A percentile compares a stretch with the other conserved stretches of the same genome.
Conservation (phyloP, 2,888 invertebrate species). For the Lasioglossum morio region DNA sequence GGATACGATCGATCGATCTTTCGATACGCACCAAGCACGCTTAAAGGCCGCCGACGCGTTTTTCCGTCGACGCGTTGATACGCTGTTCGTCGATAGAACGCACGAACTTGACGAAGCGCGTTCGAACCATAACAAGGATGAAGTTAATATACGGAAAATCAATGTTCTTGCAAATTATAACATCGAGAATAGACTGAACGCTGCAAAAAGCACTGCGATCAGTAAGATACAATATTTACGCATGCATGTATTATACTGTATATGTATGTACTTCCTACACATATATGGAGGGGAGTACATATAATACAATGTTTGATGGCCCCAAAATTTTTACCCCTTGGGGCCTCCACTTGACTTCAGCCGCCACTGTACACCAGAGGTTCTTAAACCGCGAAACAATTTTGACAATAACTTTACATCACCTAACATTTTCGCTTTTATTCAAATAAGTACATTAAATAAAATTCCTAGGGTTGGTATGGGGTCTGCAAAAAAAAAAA, state of each 20-base stretch:
- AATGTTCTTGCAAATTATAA: conserved; percentile 57
- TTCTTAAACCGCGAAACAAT: no score
- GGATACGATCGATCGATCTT: conserved; percentile 82
- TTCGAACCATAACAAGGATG: conserved; percentile 54
- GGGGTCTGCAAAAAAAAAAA: no score
- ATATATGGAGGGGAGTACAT: no score
- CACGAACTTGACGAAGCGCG: conserved; percentile 57
- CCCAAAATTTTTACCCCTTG: no score
- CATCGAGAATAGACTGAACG: conserved; percentile 53
- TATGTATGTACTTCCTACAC: no score
- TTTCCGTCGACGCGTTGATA: conserved; percentile 64
- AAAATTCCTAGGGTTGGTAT: no score
- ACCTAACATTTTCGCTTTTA: no score
- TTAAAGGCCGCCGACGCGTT: conserved; percentile 62
- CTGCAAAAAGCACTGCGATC: conserved; percentile 62
- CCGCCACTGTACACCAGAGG: no score
- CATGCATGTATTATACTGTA: not conserved
- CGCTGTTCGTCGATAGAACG: conserved; percentile 47
- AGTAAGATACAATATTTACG: conserved; percentile 56
- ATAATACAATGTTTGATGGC: no score
- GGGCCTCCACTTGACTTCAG: no score
- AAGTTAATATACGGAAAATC: conserved; percentile 62
- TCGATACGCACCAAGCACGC: conserved; percentile 79
- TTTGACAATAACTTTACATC: no score
- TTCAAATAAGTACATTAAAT: no score